These are phyloP conservation scores for Drosophila saltans DNA, from an alignment of 1,140 invertebrate species.

Conservation along the genomic window DNA sequence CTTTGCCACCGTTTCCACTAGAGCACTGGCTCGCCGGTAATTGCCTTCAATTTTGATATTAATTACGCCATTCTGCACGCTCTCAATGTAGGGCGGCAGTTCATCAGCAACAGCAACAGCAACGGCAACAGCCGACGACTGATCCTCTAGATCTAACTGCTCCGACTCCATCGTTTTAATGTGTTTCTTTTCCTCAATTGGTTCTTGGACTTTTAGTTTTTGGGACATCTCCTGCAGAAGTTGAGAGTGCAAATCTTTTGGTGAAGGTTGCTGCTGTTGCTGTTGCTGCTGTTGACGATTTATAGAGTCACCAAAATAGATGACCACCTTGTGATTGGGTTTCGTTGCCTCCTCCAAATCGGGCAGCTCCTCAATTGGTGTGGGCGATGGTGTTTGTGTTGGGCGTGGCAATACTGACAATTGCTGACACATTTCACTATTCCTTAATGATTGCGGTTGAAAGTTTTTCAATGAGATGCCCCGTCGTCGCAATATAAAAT, in stretches of 20 bases:
- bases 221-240: slow-evolving; percentile 75
- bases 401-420: slow-evolving; percentile 53
- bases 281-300: slow-evolving; percentile 64
- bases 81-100: slow-evolving; percentile 83
- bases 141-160: not conserved
- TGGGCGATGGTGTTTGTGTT: slow-evolving; percentile 69
- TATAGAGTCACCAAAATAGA: slow-evolving; percentile 88
- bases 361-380: slow-evolving; percentile 70
- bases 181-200: slow-evolving; percentile 4
- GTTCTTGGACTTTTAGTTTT: slow-evolving; percentile 54
- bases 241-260: slow-evolving; percentile 61
- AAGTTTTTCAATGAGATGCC: slow-evolving; percentile 77
- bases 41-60: slow-evolving; percentile 87
- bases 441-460: slow-evolving; percentile 76
- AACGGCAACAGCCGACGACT: slow-evolving; percentile 69
- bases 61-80: slow-evolving; percentile 85
- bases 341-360: slow-evolving; percentile 53
- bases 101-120: slow-evolving; percentile 83
- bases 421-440: slow-evolving; percentile 77
- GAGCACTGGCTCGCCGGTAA: slow-evolving; percentile 85
- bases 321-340: slow-evolving; percentile 86
- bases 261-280: slow-evolving; percentile 31
- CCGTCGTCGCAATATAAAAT: slow-evolving; percentile 83
- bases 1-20: slow-evolving; percentile 84
- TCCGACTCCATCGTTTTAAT: slow-evolving; percentile 4